Evolutionary conservation across 2,113 vertebrate species (phyloP), one percentile per base, ranked within the genome.

Genomic region (Osmerus eperlanus): DNA sequence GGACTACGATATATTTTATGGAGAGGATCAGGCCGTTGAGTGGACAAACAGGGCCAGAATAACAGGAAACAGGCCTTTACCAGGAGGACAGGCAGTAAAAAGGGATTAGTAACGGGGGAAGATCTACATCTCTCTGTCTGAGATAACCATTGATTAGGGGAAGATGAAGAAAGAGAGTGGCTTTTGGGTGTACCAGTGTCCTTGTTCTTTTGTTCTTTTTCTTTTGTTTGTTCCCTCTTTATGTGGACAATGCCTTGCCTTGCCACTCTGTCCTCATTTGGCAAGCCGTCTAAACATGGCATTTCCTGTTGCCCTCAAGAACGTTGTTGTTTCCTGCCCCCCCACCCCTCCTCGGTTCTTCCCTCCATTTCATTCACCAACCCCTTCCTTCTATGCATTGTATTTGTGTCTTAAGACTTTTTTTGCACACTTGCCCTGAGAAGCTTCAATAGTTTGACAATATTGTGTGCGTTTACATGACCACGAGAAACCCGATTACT

Each of bases 61-160:
- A 90, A 89, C 86, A 90, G 88, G 86, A 89, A 87, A 71, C 70
- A 47, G 74, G 76, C 85, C 81, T 84, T 85, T 87, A 88, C 86
- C 87, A 16, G 55, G 18, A 74, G 68, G 32, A n/a, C 28, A 64
- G 62, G 65, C 41, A 66, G 74, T 65, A 6, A 9, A 55, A 65
- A 60, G 65, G n/a, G 75, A 78, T 68, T 68, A 73, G 69, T 55
- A 74, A 65, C 54, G 47, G 69, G 68, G 23, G 28, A 63, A 36
- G 77, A 71, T 63, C 55, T 83, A 5, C 28, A 64, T 82, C 77
- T 74, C 76, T 64, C 78, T 78, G 70, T 56, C 11, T 21, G 7
- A 13, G 21, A 16, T 12, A 21, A 18, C 52, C 3, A 21, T 53
- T 67, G 16, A 25, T 7, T 47, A 21, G 11, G 67, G 71, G 28